Evolutionary conservation across 2,113 vertebrate genomes (phyloP), one percentile per base, ranked within the genome.

Genomic region (Symphodus melops): DNA sequence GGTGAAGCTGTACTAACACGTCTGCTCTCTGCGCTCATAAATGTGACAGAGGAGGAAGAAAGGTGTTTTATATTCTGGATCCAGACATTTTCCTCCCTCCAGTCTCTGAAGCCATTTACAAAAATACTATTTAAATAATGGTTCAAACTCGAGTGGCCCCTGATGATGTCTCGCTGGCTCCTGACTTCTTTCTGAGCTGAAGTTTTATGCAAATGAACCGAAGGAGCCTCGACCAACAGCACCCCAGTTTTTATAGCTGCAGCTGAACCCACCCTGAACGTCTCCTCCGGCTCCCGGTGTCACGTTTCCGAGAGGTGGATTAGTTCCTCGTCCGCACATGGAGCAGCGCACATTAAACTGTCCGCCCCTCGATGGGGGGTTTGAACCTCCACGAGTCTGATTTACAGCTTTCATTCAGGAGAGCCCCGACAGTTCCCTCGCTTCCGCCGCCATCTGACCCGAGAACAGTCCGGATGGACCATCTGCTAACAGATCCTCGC

Each of bases 321-420:
- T 73, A 87, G 85, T 69, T 42, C 76, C 81, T 77, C 85, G 58
- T 81, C 80, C 84, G 81, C 88, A 62, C 83, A 81, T 56, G 83
- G 84, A 87, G 86, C 79, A 52, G 59, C 57, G 84, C 85, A 77
- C 89, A 88, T 93, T 92, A 93, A 92, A 86, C 82, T 92, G 92
- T 91, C 92, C 46, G 49, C 48, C 63, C 75, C 74, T 92, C 88
- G 90, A 90, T 89, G 78, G 85, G 72, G 69, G 54, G 79, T 84
- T 87, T 91, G 77, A 86, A 20, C 64, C 69, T n/a, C 84, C 73
- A 25, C 2, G 8, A 56, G 71, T 80, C 83, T 93, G 88, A 93
- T 93, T 94, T 94, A 93, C 89, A 63, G 11, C 81, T 57, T n/a
- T 19, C 55, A 86, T 91, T 90, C 83, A 72, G 72, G 68, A 62